Evolutionary conservation across 2,888 invertebrate genomes (phyloP).

Genomic region (Athalia cordata): DNA sequence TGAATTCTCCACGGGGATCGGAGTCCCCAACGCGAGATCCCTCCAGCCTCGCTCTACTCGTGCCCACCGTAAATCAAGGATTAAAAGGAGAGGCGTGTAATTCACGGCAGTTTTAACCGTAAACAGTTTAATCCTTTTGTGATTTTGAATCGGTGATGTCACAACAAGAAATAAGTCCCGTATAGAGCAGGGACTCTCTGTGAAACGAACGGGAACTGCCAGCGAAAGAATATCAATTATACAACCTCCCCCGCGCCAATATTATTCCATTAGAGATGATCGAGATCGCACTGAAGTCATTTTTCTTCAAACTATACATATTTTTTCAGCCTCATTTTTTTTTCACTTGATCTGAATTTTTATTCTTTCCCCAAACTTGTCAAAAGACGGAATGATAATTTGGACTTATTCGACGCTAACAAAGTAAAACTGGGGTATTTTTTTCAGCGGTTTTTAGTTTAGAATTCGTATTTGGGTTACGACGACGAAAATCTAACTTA

Average conservation of each 20-base stretch:
- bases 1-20: conserved; percentile 70
- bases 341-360: no score
- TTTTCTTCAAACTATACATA: no score
- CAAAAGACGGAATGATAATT: no score
- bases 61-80: conserved; percentile 69
- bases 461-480: no score
- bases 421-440: no score
- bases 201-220: neutral
- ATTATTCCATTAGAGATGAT: neutral
- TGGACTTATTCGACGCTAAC: no score
- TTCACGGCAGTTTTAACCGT: conserved; percentile 69
- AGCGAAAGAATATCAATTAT: conserved; percentile 37
- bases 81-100: conserved; percentile 67
- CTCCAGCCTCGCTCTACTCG: conserved; percentile 44
- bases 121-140: conserved; percentile 70
- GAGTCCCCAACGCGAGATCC: conserved; percentile 45
- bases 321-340: no score
- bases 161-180: conserved; percentile 67
- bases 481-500: no score
- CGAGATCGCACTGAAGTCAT: neutral
- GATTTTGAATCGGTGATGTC: conserved; percentile 64
- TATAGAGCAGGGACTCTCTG: neutral
- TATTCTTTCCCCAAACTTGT: no score
- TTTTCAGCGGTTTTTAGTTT: no score
- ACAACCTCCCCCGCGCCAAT: neutral